phyloP scores from a whole-genome alignment of 64 coral and sea anemone species.

The Anthopleura sola region DNA sequence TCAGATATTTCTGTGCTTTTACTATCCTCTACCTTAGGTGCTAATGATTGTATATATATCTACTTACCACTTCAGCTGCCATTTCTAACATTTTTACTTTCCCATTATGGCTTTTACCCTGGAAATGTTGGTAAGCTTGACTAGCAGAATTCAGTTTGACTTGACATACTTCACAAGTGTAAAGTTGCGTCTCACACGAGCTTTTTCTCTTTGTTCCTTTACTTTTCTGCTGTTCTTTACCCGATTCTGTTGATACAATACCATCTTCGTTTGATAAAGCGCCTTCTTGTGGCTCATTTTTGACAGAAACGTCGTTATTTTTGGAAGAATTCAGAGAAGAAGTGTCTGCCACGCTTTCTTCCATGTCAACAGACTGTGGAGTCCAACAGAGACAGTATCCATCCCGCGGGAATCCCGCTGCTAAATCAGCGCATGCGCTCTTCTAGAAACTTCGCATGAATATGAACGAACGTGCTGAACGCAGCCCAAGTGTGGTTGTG shows the following conservation, averaged over 20 bases:
- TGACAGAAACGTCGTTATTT: background rate
- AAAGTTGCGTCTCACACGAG: background rate
- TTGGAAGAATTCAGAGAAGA: background rate
- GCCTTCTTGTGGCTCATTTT: background rate
- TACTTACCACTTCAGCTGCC: constrained; percentile 15
- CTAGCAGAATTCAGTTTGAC: constrained; percentile 41
- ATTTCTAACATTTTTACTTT: constrained; percentile 30
- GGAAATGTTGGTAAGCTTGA: constrained; percentile 51
- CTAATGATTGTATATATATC: background rate
- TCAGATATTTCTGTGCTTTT: background rate
- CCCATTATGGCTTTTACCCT: constrained; percentile 36
- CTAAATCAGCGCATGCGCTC: background rate
- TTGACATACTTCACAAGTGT: constrained; percentile 52
- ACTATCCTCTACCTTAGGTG: background rate
- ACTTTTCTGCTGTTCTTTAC: constrained; percentile 1
- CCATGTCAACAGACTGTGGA: background rate
- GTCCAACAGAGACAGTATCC: background rate
- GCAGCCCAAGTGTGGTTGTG: background rate
- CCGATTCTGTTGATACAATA: background rate
- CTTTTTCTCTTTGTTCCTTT: constrained; percentile 26
- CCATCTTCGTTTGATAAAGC: background rate
- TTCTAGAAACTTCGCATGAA: no score
- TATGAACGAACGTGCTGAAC: background rate
- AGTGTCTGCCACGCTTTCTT: background rate
- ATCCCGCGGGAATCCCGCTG: background rate